These are phyloP conservation scores for Seriola dumerili DNA, from an alignment of 2,113 vertebrate genomes.

Conservation along the genomic window DNA sequence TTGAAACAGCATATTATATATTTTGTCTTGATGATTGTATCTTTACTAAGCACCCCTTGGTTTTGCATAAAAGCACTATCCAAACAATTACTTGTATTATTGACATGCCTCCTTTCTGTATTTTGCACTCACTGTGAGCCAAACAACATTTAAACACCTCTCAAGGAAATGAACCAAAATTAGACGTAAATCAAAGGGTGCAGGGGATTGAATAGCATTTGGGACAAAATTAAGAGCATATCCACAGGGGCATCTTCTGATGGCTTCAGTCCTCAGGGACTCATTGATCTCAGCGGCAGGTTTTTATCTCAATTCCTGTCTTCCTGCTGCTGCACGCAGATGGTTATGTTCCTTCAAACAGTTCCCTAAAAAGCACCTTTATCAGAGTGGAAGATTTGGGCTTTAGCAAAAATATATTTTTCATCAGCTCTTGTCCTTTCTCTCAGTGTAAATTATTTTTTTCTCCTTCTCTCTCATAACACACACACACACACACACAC, in stretches of 20 bases:
- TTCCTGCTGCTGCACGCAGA: slow-evolving; percentile 61
- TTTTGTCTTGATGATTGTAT: neutral
- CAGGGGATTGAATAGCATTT: slow-evolving; percentile 34
- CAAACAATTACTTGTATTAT: neutral
- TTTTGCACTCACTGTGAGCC: neutral
- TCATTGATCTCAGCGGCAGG: slow-evolving; percentile 69
- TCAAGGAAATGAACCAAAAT: slow-evolving; percentile 36
- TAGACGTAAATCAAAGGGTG: slow-evolving; percentile 26
- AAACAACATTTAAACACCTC: neutral
- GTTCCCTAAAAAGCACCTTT: slow-evolving; percentile 30
- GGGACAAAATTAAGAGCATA: slow-evolving; percentile 60
- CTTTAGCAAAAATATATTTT: neutral
- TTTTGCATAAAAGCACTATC: neutral
- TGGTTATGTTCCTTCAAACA: slow-evolving; percentile 52
- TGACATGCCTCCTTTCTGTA: neutral
- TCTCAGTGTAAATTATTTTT: neutral
- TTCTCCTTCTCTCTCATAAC: neutral
- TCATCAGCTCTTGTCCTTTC: neutral
- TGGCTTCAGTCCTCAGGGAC: slow-evolving; percentile 62
- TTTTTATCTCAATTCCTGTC: slow-evolving; percentile 74
- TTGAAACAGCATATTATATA: neutral
- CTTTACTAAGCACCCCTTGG: neutral
- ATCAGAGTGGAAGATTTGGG: neutral
- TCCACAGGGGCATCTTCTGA: slow-evolving; percentile 67
- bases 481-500: slow-evolving; percentile 8